phyloP scores from a whole-genome alignment of 2,797 vertebrate species.

The Diplodus sargus region DNA sequence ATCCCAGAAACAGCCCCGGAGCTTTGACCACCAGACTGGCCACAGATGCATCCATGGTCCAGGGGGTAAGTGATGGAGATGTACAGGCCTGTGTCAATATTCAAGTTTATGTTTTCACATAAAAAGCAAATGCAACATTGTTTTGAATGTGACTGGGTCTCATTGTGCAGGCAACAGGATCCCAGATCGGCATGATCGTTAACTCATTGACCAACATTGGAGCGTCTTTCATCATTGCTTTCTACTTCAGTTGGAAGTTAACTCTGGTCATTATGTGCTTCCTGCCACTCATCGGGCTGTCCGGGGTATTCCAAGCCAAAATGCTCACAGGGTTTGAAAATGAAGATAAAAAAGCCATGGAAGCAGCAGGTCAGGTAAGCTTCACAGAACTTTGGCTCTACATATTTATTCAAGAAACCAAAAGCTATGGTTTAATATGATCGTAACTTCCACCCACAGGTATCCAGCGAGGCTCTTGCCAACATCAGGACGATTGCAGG shows the following conservation, averaged over 20 bases:
- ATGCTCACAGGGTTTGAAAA: conserved; percentile 87
- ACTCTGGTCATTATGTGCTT: conserved; percentile 85
- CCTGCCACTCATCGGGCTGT: conserved; percentile 84
- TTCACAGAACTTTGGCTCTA: neutral
- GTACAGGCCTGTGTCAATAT: neutral
- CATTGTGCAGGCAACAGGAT: conserved; percentile 83
- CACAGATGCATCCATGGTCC: conserved; percentile 88
- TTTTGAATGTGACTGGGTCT: conserved; percentile 9
- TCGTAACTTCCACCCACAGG: conserved; percentile 65
- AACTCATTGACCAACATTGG: conserved; percentile 86
- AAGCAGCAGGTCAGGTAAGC: conserved; percentile 83
- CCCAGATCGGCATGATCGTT: conserved; percentile 88
- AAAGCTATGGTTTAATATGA: neutral
- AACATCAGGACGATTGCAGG: conserved; percentile 89
- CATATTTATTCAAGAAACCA: conserved; percentile 7
- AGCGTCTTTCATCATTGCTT: conserved; percentile 86
- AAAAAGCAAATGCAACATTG: neutral
- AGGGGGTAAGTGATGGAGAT: conserved; percentile 76
- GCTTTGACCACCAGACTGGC: conserved; percentile 87
- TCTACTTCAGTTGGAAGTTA: conserved; percentile 89
- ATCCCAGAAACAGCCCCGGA: conserved; percentile 84
- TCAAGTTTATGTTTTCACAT: too few relatives aligned
- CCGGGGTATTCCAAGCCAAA: conserved; percentile 84
- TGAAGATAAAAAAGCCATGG: conserved; percentile 85
- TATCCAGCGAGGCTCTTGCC: conserved; percentile 85